phyloP scores from a whole-genome alignment of 1,140 invertebrate species.

The Chlorops oryzae region DNA sequence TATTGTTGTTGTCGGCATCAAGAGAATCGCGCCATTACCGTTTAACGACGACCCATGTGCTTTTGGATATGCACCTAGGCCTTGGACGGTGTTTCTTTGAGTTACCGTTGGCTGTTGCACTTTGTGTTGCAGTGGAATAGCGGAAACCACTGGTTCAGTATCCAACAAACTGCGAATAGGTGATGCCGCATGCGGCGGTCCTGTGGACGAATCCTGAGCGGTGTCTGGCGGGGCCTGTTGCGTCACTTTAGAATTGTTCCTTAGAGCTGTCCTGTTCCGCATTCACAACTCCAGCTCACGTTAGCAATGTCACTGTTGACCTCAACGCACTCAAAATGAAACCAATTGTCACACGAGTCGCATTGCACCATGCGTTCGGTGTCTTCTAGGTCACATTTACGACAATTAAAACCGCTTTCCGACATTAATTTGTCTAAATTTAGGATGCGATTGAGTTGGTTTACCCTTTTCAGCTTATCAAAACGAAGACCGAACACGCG shows the following conservation, averaged over 20 bases:
- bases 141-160: no score
- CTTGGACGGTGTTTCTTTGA: background rate
- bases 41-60: background rate
- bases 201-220: background rate
- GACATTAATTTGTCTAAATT: no score
- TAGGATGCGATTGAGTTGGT: no score
- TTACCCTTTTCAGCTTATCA: no score
- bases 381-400: background rate
- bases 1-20: no score
- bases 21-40: background rate
- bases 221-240: background rate
- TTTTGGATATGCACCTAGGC: background rate
- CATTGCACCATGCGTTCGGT: no score
- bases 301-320: background rate
- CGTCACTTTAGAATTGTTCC: no score
- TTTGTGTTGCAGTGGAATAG: background rate
- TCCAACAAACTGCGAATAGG: no score
- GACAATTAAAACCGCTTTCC: background rate
- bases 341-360: no score
- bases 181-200: background rate
- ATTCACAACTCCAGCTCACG: background rate
- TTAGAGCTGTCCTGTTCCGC: no score
- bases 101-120: background rate
- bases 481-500: no score
- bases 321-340: background rate